Conservation (phyloP, 2,113 vertebrate genomes). For the Triplophysa dalaica region DNA sequence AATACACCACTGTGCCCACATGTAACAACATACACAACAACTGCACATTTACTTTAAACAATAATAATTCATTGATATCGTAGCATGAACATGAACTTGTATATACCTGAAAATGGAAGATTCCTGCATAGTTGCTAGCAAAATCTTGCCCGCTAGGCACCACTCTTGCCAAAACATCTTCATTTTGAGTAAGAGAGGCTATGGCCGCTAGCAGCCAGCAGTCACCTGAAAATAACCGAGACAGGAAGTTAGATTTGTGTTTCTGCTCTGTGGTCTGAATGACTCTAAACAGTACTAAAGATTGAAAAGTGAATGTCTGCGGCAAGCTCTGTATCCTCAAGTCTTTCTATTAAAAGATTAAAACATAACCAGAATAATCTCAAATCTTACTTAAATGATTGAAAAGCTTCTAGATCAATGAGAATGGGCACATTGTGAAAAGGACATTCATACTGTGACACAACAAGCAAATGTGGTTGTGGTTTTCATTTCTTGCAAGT, state of each 20-base stretch:
- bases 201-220: conserved; percentile 81
- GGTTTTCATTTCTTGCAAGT: conserved; percentile 27
- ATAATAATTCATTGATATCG: too few species aligned
- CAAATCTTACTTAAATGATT: too few species aligned
- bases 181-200: conserved; percentile 75
- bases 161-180: conserved; percentile 71
- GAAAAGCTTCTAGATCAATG: not conserved
- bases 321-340: not conserved
- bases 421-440: not conserved
- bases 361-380: not conserved
- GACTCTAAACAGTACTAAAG: too few species aligned
- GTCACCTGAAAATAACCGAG: conserved; percentile 63
- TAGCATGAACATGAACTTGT: not conserved
- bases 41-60: too few species aligned
- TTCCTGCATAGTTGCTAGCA: conserved; percentile 68
- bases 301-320: too few species aligned
- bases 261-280: not conserved
- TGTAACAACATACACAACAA: too few species aligned
- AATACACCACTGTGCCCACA: too few species aligned
- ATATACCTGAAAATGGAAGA: conserved; percentile 79
- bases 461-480: not conserved
- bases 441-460: not conserved
- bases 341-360: not conserved
- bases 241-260: conserved; percentile 24
- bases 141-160: conserved; percentile 71